Evolutionary conservation across 1,140 invertebrate genomes (phyloP), one percentile per base, ranked within the genome.

Genomic region (Intoshia linei): DNA sequence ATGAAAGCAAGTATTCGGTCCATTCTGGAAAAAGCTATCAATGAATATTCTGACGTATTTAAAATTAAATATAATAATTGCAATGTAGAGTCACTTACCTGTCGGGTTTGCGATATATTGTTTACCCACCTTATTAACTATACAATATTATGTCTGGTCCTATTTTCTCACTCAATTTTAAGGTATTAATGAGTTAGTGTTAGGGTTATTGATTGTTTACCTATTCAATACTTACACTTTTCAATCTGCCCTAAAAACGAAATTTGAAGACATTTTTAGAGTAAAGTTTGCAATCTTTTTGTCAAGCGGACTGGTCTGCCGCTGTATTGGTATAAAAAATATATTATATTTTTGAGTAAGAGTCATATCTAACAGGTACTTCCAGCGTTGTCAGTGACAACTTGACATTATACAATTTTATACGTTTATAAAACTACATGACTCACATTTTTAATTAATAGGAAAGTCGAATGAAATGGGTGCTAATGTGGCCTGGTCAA

Each of bases 401-500:
- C n/a, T n/a, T n/a, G n/a, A n/a, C n/a, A n/a, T n/a, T n/a, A n/a
- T n/a, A n/a, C n/a, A n/a, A n/a, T n/a, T n/a, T n/a, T n/a, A n/a
- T n/a, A n/a, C n/a, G n/a, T n/a, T n/a, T n/a, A n/a, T 32, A 30
- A 30, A 37, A 32, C 20, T 31, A 29, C 11, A 6, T 15, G 7
- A 14, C 21, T 10, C 11, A 33, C 2, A 20, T 15, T 15, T 17
- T 10, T 32, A 13, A 38, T 37, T 36, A 29, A 5, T 46, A 71
- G 44, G 47, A 54, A 1, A 43, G 46, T 20, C 59, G 69, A n/a
- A 62, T 61, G 4, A 48, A 65, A 24, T 73, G 71, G 71, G 69
- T 73, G 6, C 54, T 70, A 20, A 52, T 61, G 15, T 73, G 71
- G 71, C 71, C 71, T 0, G 71, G 71, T 1, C 71, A 73, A 47